Base-by-base conservation (phyloP, 1,140 invertebrate species). In the Cephus cinctus region DNA sequence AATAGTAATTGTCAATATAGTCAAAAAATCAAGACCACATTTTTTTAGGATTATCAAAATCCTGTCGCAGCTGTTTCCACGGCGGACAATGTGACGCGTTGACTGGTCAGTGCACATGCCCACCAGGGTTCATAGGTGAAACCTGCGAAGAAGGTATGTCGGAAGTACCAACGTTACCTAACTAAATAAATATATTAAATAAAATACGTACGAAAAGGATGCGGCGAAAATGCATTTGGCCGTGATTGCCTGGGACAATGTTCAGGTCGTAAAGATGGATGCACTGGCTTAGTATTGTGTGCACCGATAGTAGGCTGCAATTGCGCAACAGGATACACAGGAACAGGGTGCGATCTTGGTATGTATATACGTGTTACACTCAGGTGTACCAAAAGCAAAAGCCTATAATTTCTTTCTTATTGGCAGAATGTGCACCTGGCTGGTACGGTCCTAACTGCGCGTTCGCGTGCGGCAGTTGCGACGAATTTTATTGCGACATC, bases 251-350 rank as follows among this genome's bases (percentile, higher is more conserved):
- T 34, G 14, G 44, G 32, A 15, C 27, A 40, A 15, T 47, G 44
- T 35, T 40, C 44, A 35, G 31, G 32, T 11, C 44, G 34, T 5
- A 22, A 23, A 8, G 16, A 34, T 22, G 34, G 44, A 5, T 40
- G 32, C 20, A 14, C 11, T 5, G 44, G 32, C 15, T 20, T 39
- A 8, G 20, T 22, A 5, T 16, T 40, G 14, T 47, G 44, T 15
- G 36, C 22, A n/a, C 19, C 44, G 8, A 19, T 19, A 4, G n/a
- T 41, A 8, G 44, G 44, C 14, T 47, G 44, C 36, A 44, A 19
- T 12, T 47, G 44, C 36, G 44, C 36, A 5, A 15, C 44, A 9
- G 44, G 44, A 12, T 39, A 39, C 38, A 14, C 32, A n/a, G 44
- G 44, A 8, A 8, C 19, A 12, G 23, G 18, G 38, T 47, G 44